Evolutionary conservation across 2,888 invertebrate species (phyloP), one percentile per base, ranked within the genome.

Genomic region (Chrysolina oricalcia): DNA sequence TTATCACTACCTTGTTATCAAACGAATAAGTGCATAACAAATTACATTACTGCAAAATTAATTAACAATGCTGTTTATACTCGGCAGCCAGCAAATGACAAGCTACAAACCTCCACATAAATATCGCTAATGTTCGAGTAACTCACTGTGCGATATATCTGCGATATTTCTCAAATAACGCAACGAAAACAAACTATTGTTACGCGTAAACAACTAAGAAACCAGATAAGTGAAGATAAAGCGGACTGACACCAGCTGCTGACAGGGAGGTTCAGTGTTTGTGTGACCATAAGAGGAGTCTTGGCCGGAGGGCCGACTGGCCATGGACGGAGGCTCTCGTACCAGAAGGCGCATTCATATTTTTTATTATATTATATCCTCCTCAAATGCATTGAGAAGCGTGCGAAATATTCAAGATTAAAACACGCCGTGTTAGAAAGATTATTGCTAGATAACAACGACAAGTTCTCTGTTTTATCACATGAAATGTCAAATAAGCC

Each of bases 191-290:
- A 65, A 74, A 74, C 70, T 70, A 70, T 65, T 62, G 56, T 56
- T 65, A 19, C 48, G 65, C 66, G 65, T 74, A 59, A 59, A 74
- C 53, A 65, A 63, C 62, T 43, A 48, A 74, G 64, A 74, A 70
- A 65, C 65, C 70, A 66, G 74, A 74, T 67, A 67, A 67, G 19
- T 48, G 62, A 62, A 64, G 70, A 74, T 74, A 70, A 53, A 53
- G 53, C 11, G 53, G 53, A 21, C 53, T 53, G 53, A 53, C 53
- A 53, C 53, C 53, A 53, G 53, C 53, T 53, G 53, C 53, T 19
- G 53, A 53, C 53, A 53, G 53, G 53, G 53, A 21, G 48, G 53
- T 53, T 53, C 66, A 74, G 59, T 21, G 56, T 41, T 65, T 65
- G 43, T 65, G 43, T 65, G 65, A 65, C 65, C 65, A 65, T 65